phyloP scores from a whole-genome alignment of 2,888 invertebrate species.

The Resseliella maxima region DNA sequence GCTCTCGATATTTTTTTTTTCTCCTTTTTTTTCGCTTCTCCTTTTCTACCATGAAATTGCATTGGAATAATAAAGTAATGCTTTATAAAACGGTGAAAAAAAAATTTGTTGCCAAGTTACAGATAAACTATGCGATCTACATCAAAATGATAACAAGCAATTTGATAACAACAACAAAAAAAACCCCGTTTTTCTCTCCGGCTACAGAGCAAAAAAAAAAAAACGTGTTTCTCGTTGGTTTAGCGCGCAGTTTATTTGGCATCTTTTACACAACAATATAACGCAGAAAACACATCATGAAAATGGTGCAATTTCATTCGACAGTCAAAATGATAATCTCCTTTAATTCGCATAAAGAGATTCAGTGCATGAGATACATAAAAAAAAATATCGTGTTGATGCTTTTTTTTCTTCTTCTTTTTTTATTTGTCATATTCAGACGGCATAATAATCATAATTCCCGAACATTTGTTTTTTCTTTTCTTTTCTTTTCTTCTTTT shows the following conservation, averaged over 20 bases:
- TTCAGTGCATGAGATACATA: constrained; percentile 16
- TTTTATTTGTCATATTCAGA: background rate
- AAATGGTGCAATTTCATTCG: constrained; percentile 37
- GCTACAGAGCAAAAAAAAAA: background rate
- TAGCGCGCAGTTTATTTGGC: background rate
- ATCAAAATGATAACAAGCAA: constrained; percentile 45
- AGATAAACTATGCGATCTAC: constrained; percentile 45
- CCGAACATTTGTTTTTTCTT: background rate
- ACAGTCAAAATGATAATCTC: constrained; percentile 49
- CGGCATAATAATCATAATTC: constrained; percentile 30
- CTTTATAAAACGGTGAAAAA: background rate
- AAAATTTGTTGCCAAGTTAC: background rate
- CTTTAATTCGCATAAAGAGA: constrained; percentile 48
- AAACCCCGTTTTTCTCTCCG: background rate
- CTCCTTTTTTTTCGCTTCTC: background rate
- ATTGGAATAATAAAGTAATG: constrained; percentile 20
- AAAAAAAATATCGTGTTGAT: background rate
- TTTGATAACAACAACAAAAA: background rate
- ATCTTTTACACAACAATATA: background rate
- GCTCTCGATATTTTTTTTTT: background rate
- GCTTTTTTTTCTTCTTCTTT: background rate
- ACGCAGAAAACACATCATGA: constrained; percentile 28
- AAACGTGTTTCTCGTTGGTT: constrained; percentile 37
- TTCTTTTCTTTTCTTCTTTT: background rate
- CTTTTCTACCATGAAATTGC: background rate